phyloP scores from a whole-genome alignment of 2,888 invertebrate species.

The Eremobia ochroleuca region DNA sequence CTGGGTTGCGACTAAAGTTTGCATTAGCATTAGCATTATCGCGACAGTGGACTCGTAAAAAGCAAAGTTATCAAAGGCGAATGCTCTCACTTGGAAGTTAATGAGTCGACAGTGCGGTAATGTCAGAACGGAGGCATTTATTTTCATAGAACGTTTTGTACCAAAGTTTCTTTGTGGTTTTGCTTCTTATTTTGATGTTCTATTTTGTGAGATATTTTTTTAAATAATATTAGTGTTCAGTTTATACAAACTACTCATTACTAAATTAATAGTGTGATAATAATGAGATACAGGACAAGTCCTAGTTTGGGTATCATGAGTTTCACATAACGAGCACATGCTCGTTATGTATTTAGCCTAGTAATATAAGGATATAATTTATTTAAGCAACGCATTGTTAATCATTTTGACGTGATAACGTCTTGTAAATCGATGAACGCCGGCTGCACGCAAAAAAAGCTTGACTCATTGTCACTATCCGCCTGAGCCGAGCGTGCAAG shows the following conservation, averaged over 20 bases:
- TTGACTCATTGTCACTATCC: no score
- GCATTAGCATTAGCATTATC: conserved; percentile 73
- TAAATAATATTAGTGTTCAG: not conserved
- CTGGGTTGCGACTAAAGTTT: conserved; percentile 61
- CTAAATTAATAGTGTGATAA: not conserved
- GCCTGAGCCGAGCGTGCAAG: no score
- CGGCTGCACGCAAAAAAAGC: no score
- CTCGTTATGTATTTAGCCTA: not conserved
- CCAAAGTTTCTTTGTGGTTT: conserved; percentile 25
- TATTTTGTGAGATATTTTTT: conserved; percentile 8
- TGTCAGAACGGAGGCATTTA: conserved; percentile 73
- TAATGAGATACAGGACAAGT: not conserved
- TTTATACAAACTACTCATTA: not conserved
- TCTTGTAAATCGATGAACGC: no score
- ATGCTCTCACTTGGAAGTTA: conserved; percentile 83
- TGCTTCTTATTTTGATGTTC: conserved; percentile 12
- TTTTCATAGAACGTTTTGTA: conserved; percentile 55
- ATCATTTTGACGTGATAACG: no score
- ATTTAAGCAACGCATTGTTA: no score
- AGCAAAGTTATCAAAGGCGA: conserved; percentile 83
- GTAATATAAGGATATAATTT: no score
- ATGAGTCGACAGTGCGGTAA: conserved; percentile 84
- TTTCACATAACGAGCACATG: not conserved
- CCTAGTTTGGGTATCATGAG: not conserved
- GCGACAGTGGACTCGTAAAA: conserved; percentile 77